Conservation (phyloP, 1,140 invertebrate species). For the Pogonognathellus flavescens region DNA sequence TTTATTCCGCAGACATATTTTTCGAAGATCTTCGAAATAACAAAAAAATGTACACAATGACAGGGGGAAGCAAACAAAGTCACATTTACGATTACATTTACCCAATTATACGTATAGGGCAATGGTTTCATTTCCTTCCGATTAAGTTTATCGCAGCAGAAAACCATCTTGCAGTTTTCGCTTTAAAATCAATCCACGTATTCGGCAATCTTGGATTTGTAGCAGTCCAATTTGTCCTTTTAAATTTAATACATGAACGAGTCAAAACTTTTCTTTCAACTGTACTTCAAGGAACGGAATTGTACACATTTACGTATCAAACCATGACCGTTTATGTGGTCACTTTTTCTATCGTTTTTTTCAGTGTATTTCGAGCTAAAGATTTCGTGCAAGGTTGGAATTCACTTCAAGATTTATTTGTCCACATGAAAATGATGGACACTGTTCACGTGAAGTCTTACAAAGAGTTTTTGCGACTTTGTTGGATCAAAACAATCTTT, state of each 20-base stretch:
- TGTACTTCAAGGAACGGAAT: conserved; percentile 34
- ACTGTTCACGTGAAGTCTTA: background rate
- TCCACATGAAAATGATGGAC: conserved; percentile 12
- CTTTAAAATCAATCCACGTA: background rate
- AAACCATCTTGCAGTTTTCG: background rate
- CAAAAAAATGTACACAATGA: background rate
- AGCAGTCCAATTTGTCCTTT: background rate
- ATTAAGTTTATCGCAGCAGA: background rate
- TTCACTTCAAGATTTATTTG: background rate
- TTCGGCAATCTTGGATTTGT: background rate
- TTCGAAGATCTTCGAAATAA: background rate
- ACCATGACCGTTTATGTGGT: background rate
- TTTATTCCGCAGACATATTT: background rate
- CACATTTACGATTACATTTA: background rate
- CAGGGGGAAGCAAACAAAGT: background rate
- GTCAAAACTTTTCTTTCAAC: background rate
- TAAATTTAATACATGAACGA: background rate
- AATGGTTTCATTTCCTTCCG: background rate
- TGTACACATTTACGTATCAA: conserved; percentile 34
- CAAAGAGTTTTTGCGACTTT: too few relatives aligned
- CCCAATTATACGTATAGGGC: background rate
- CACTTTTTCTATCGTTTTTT: background rate
- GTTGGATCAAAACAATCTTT: background rate
- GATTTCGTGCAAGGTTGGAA: conserved; percentile 33
- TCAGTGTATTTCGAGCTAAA: background rate